These are phyloP conservation scores for Peromyscus polionotus DNA, from an alignment of 2,113 vertebrate genomes.

Conservation along the genomic window DNA sequence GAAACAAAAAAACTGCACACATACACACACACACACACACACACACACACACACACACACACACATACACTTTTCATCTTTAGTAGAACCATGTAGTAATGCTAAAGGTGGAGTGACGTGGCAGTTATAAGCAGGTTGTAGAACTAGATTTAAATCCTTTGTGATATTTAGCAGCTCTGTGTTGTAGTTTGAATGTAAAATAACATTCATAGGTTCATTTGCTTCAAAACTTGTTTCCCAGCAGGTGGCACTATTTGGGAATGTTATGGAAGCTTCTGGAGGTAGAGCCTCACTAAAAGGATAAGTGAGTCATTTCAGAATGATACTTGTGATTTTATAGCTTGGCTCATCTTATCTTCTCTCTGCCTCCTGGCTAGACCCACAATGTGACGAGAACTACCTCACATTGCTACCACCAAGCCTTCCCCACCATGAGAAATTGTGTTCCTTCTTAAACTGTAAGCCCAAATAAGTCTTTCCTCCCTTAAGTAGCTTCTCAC, in stretches of 20 bases:
- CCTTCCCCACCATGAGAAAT: neutral
- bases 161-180: neutral
- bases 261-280: neutral
- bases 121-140: neutral
- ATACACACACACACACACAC: neutral
- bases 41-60: neutral
- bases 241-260: neutral
- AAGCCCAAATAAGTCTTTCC: neutral
- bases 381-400: neutral
- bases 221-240: neutral
- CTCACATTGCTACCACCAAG: no score
- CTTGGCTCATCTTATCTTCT: neutral
- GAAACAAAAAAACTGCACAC: neutral
- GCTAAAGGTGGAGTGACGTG: neutral
- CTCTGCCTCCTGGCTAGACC: neutral
- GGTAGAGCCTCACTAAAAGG: neutral
- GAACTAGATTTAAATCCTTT: constrained; percentile 38
- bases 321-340: neutral
- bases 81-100: constrained; percentile 13
- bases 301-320: no score
- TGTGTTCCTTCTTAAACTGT: neutral
- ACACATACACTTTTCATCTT: constrained; percentile 2
- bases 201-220: neutral
- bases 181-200: neutral
- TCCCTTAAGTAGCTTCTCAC: neutral